These are phyloP conservation scores for Cryptotermes secundus DNA, from an alignment of 1,140 invertebrate species.

Conservation along the genomic window DNA sequence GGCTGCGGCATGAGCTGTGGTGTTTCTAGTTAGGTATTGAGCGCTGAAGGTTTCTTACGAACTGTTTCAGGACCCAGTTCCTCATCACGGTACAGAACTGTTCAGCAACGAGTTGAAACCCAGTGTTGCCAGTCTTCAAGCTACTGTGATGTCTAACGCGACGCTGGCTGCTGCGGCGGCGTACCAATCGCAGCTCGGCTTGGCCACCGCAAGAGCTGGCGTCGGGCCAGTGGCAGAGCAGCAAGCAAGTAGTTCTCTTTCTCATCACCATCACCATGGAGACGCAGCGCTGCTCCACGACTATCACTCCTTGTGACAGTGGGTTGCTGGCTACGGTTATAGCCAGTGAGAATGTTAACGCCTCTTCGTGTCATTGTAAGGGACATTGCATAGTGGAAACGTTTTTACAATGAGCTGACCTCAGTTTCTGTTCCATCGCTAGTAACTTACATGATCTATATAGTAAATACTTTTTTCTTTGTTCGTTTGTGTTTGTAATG, in stretches of 20 bases:
- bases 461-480: background rate
- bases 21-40: no score
- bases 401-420: no score
- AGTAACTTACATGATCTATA: background rate
- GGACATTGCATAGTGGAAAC: background rate
- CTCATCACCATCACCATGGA: slow-evolving; percentile 33
- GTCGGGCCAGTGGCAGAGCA: slow-evolving; percentile 16
- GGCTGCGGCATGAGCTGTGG: no score
- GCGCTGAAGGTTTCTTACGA: background rate
- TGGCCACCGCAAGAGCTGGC: slow-evolving; percentile 22
- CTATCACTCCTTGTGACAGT: slow-evolving; percentile 46
- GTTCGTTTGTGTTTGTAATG: no score
- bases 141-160: slow-evolving; percentile 40
- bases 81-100: slow-evolving; percentile 37
- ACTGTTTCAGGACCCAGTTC: slow-evolving; percentile 36
- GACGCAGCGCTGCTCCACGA: slow-evolving; percentile 42
- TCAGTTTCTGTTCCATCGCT: background rate
- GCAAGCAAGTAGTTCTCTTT: slow-evolving; percentile 23
- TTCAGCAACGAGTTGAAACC: slow-evolving; percentile 41
- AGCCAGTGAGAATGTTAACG: slow-evolving; percentile 34
- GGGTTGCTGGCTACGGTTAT: slow-evolving; percentile 42
- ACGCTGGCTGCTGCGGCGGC: slow-evolving; percentile 40
- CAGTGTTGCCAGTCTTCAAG: slow-evolving; percentile 39
- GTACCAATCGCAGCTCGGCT: slow-evolving; percentile 38
- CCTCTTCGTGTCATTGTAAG: background rate